Base-by-base conservation (phyloP, 2,888 invertebrate species). In the Drosophila ezoana region DNA sequence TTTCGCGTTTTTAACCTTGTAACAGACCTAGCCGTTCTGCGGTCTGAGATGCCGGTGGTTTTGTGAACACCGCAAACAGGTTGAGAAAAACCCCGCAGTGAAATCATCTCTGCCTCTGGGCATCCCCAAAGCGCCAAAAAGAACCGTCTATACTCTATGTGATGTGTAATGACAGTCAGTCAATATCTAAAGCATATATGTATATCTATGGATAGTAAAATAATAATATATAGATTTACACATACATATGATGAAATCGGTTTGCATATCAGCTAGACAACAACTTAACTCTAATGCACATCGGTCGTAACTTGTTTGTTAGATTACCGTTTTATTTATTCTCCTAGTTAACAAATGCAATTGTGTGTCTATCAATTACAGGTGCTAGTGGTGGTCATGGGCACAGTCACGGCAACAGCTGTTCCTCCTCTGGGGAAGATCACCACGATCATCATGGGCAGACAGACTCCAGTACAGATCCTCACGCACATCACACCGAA, bases 351-450 rank as follows among this genome's bases (percentile, higher is more conserved):
- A 48, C 14, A 28, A 43, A 41, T 54, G n/a, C 33, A 44, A 3
- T 33, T 49, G 8, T 44, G 33, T 48, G 0, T 18, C 8, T 32
- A 13, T 48, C 4, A 10, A 2, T 38, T 60, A 4, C 75, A 83
- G 83, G 80, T 56, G 85, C 83, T 45, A 75, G 51, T 40, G 80
- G 70, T 13, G 87, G 87, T 13, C 83, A 83, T 23, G 87, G 87
- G 4, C 83, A 83, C 11, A 83, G 83, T 48, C 83, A 83, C 59
- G 77, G 87, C 59, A 67, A 61, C 45, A 49, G 82, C 56, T 68
- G 72, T 20, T 28, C 52, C 13, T 14, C 52, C 2, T 6, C 64
- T 6, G 40, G 0, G 2, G 64, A 72, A 4, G 66, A 63, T 13
- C 53, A 73, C 9, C 62, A 73, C 4, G 64, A 65, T 5, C 78